Base-by-base conservation (phyloP, 2,797 vertebrate genomes). In the Neosalanx taihuensis region DNA sequence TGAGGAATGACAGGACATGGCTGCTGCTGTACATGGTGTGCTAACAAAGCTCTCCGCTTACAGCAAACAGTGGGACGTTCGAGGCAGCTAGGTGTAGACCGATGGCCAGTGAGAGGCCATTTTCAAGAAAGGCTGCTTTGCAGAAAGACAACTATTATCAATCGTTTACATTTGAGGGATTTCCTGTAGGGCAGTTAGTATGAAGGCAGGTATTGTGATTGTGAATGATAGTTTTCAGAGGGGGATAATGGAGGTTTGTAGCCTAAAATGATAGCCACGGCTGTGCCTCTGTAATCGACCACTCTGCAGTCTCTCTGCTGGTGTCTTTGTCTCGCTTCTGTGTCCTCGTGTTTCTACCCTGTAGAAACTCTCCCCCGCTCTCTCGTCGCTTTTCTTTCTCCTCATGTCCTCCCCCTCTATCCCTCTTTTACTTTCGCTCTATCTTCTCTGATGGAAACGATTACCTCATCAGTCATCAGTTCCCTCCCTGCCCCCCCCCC, bases 1-100 rank as follows among this genome's bases (percentile, higher is more conserved):
- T 81, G 81, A 77, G 74, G 75, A 88, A 84, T 81, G 79, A 80
- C 64, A 75, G 71, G 80, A 67, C 67, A 69, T 64, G 72, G 4
- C 56, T 57, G 67, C 15, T 78, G 6, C 57, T 41, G 46, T n/a
- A 7, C 62, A 70, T 69, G 20, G 20, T 76, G 35, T 4, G 10
- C 69, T 72, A 69, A 76, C 69, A 72, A 57, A 78, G 37, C 37
- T 41, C 37, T 17, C 30, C 68, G 53, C n/a, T 20, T 20, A 29
- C 57, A 59, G 57, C 20, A 12, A 23, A 10, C 57, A 59, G n/a
- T 26, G 35, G 57, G 37, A 41, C 37, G 1, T 41, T 41, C 12
- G 37, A 41, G 37, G 37, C 37, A 41, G 37, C 37, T 41, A 41
- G 37, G 7, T 41, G 37, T 41, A 41, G 37, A 7, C 7, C 9